phyloP scores from a whole-genome alignment of 1,140 invertebrate genomes.

The Drosophila takahashii region DNA sequence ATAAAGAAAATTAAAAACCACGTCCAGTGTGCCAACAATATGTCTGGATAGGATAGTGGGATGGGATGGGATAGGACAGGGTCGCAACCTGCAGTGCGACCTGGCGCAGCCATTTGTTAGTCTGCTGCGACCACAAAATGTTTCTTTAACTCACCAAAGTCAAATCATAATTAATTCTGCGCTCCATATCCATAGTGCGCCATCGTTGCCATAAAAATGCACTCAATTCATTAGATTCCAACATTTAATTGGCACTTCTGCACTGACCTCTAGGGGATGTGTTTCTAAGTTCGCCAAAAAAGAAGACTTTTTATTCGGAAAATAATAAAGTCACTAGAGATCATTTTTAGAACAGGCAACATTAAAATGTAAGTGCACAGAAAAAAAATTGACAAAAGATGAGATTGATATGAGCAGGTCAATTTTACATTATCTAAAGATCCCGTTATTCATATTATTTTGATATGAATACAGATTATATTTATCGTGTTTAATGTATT shows the following conservation, averaged over 20 bases:
- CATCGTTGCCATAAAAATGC: conserved; percentile 45
- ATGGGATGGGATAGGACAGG: not conserved
- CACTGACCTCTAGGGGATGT: too few relatives aligned
- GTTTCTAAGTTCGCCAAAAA: too few relatives aligned
- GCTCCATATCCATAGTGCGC: conserved; percentile 15
- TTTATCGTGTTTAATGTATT: too few relatives aligned
- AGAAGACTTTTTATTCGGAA: too few relatives aligned
- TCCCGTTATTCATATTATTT: too few relatives aligned
- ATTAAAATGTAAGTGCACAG: too few relatives aligned
- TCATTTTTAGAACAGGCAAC: not conserved
- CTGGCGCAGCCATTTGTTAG: conserved; percentile 54
- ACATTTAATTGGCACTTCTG: not conserved
- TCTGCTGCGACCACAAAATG: conserved; percentile 50
- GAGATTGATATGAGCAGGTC: too few relatives aligned
- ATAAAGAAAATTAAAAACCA: conserved; percentile 67
- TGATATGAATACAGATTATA: too few relatives aligned
- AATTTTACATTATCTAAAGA: too few relatives aligned
- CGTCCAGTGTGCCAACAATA: conserved; percentile 59
- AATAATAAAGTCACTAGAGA: too few relatives aligned
- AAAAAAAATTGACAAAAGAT: too few relatives aligned
- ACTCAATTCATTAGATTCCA: conserved; percentile 45
- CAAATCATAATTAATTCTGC: conserved; percentile 66
- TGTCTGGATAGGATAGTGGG: conserved; percentile 30
- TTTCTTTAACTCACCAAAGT: conserved; percentile 54
- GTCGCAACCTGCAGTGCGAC: conserved; percentile 21